Conservation (phyloP, 2,113 vertebrate species). For the Amblyornis subalaris region DNA sequence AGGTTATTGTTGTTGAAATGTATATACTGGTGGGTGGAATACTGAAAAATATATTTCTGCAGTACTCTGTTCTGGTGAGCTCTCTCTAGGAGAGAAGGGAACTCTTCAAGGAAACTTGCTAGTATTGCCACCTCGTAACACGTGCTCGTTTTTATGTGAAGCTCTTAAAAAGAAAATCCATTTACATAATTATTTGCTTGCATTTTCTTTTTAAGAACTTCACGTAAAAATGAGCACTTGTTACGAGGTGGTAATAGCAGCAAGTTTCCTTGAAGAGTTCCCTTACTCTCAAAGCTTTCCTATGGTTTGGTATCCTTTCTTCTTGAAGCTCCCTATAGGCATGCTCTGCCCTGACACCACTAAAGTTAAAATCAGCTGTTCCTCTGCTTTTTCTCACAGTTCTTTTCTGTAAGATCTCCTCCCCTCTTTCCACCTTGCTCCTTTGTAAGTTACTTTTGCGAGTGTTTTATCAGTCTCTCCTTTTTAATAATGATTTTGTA, state of each 20-base stretch:
- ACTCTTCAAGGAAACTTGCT: no score
- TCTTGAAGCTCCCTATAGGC: neutral
- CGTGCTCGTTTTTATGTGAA: no score
- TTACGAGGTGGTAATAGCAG: neutral
- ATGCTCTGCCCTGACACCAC: neutral
- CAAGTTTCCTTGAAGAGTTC: neutral
- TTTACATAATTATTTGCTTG: no score
- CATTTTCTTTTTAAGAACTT: neutral
- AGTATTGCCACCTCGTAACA: no score
- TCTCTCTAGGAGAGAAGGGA: no score
- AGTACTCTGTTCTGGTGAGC: neutral
- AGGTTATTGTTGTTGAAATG: neutral
- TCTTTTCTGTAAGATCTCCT: neutral
- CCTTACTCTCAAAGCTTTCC: neutral
- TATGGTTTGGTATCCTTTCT: fast-evolving
- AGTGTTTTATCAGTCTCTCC: neutral
- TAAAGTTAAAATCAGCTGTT: neutral
- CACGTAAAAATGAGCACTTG: neutral
- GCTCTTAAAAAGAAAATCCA: no score
- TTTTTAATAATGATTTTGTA: neutral
- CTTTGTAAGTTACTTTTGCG: neutral
- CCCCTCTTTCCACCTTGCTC: neutral
- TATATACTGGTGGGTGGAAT: neutral
- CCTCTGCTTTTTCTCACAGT: neutral
- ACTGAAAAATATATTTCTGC: neutral